Evolutionary conservation across 1,140 invertebrate genomes (phyloP).

Genomic region (Drosophila rhopaloa): DNA sequence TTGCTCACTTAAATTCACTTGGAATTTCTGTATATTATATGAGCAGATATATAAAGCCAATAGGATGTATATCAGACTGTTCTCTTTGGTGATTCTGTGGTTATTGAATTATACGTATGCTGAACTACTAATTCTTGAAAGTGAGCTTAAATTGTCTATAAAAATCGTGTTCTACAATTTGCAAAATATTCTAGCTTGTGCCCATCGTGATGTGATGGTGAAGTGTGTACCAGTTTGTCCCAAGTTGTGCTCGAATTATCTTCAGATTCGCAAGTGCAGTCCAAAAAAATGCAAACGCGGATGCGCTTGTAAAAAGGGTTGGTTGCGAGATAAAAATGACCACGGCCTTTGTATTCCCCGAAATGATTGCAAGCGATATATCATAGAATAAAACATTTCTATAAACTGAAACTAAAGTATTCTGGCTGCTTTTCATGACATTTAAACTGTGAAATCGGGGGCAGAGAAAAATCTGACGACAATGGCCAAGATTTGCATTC

Average conservation of each 20-base stretch:
- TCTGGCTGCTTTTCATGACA: not conserved
- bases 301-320: slow-evolving; percentile 39
- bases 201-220: slow-evolving; percentile 20
- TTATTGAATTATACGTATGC: not conserved
- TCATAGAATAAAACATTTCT: slow-evolving; percentile 3
- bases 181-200: slow-evolving; percentile 12
- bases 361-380: slow-evolving; percentile 28
- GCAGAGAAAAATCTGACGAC: not conserved
- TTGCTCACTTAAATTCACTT: not conserved
- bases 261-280: slow-evolving; percentile 9
- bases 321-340: slow-evolving; percentile 15
- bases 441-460: not conserved
- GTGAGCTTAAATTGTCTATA: not conserved
- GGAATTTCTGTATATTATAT: not conserved
- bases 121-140: not conserved
- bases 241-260: slow-evolving; percentile 21
- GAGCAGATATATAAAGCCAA: not conserved
- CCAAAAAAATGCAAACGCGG: slow-evolving; percentile 17
- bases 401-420: not conserved
- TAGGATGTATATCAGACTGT: too few species aligned
- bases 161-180: not conserved
- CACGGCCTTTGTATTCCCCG: slow-evolving; percentile 33
- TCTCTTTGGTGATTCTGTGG: not conserved
- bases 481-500: slow-evolving; percentile 26
- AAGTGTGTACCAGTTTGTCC: slow-evolving; percentile 41